Evolutionary conservation across 2,888 invertebrate genomes (phyloP).

Genomic region (Electrophaes corylata): DNA sequence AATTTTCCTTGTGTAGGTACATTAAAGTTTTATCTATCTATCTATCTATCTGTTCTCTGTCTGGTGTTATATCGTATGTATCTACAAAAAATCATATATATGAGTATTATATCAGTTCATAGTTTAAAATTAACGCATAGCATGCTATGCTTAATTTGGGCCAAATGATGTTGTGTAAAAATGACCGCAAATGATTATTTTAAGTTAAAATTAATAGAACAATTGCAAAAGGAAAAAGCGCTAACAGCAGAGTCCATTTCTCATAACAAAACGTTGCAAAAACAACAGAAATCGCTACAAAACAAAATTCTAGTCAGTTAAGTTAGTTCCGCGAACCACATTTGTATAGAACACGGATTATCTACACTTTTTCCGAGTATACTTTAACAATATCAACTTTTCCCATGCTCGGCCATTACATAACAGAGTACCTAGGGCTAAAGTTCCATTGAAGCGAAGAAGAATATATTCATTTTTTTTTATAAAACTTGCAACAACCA

Average conservation of each 20-base stretch:
- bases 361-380: constrained; percentile 39
- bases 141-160: no score
- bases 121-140: no score
- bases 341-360: constrained; percentile 33
- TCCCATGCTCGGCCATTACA: constrained; percentile 34
- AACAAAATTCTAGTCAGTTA: neutral
- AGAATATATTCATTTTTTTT: neutral
- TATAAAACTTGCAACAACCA: no score
- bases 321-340: constrained; percentile 32
- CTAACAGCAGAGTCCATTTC: neutral
- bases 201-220: neutral
- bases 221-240: neutral
- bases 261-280: neutral
- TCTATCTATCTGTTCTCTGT: no score
- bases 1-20: no score
- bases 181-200: no score
- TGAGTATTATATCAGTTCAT: no score
- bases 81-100: no score
- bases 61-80: no score
- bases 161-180: no score
- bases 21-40: no score
- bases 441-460: constrained; percentile 1
- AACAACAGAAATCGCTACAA: constrained; percentile 9
- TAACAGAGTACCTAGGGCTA: neutral
- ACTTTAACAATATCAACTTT: constrained; percentile 22